Conservation (phyloP, 2,888 invertebrate genomes). For the Chloromyia formosa region DNA sequence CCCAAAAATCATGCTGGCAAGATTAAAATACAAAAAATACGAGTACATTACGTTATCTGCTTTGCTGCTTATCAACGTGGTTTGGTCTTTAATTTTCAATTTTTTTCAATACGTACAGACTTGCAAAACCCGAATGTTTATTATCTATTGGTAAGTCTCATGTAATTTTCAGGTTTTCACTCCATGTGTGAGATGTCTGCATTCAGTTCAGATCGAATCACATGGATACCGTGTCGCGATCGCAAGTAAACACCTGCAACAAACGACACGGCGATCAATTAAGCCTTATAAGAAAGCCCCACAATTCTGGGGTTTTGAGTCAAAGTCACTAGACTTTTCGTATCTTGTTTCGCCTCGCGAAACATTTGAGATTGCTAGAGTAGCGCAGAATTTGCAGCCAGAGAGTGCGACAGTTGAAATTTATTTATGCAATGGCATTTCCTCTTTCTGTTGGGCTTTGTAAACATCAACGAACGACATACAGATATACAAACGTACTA, state of each 20-base stretch:
- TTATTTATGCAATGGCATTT: conserved; percentile 49
- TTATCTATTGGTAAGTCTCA: conserved; percentile 22
- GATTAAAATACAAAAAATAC: no score
- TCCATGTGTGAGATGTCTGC: neutral
- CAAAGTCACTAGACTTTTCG: neutral
- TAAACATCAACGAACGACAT: conserved; percentile 42
- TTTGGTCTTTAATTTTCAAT: neutral
- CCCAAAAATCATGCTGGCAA: no score
- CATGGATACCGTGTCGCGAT: neutral
- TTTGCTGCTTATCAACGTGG: neutral
- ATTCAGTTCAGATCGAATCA: conserved; percentile 3
- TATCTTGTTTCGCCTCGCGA: no score
- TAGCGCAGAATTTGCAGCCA: neutral
- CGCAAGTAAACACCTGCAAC: conserved; percentile 36
- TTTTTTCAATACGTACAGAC: neutral
- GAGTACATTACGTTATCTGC: neutral
- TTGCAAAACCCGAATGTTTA: no score
- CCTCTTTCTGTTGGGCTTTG: conserved; percentile 46
- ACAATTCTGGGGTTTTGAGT: conserved; percentile 9
- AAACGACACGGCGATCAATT: conserved; percentile 15
- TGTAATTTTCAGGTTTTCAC: conserved; percentile 20
- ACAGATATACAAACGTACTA: conserved; percentile 1
- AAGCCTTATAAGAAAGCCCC: conserved; percentile 22
- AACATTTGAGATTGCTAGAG: neutral
- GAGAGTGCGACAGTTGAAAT: neutral